Conservation (phyloP, 2,888 invertebrate genomes). For the Phalera bucephala region DNA sequence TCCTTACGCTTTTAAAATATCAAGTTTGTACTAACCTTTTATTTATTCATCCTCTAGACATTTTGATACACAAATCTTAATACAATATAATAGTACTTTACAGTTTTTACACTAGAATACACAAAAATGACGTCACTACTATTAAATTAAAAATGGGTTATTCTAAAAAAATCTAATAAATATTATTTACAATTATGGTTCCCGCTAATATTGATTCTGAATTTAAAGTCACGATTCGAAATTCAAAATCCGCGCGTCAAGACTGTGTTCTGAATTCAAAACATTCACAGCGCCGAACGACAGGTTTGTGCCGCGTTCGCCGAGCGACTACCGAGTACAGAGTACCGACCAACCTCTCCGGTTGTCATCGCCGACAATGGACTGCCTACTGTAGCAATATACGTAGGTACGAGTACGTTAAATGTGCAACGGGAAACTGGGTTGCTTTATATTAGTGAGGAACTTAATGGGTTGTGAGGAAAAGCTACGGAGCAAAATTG, state of each 20-base stretch:
- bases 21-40: not conserved
- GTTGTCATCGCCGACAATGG: constrained; percentile 34
- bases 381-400: constrained; percentile 37
- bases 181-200: not conserved
- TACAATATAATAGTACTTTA: too few species aligned
- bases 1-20: too few species aligned
- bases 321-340: constrained; percentile 48
- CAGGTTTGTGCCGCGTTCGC: constrained; percentile 46
- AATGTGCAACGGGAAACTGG: constrained; percentile 41
- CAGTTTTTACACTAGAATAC: not conserved
- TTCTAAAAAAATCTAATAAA: too few species aligned
- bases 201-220: constrained; percentile 2
- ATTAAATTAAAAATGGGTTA: not conserved
- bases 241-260: constrained; percentile 6
- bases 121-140: not conserved
- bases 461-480: constrained; percentile 18
- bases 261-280: constrained; percentile 20
- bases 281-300: constrained; percentile 16
- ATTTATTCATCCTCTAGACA: not conserved
- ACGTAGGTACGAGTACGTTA: constrained; percentile 27
- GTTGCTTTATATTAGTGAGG: constrained; percentile 42
- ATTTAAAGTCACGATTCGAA: constrained; percentile 10
- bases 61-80: not conserved
- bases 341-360: constrained; percentile 18
- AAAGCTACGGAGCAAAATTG: constrained; percentile 15